Conservation (phyloP, 2,888 invertebrate genomes). For the Lithophane ornitopus region DNA sequence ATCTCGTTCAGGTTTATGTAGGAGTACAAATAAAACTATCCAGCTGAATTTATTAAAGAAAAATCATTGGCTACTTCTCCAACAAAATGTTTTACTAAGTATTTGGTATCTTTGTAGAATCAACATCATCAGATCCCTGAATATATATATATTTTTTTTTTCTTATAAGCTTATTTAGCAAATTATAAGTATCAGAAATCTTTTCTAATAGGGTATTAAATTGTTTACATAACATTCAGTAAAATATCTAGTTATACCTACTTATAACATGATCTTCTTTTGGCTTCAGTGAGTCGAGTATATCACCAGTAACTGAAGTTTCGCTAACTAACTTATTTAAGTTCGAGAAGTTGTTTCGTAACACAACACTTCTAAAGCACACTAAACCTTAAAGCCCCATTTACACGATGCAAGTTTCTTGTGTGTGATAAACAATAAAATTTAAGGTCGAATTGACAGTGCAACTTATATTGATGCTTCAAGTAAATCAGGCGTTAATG, state of each 20-base stretch:
- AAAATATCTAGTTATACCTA: neutral
- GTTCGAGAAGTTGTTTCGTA: neutral
- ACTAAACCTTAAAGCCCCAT: too few relatives aligned
- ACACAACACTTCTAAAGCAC: neutral
- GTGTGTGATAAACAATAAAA: neutral
- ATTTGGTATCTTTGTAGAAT: neutral
- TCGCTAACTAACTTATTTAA: neutral
- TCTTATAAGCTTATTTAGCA: neutral
- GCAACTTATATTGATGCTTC: too few relatives aligned
- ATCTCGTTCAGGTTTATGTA: neutral
- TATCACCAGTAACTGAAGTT: neutral
- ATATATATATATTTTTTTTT: neutral
- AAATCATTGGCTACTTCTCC: too few relatives aligned
- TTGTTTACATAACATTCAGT: neutral
- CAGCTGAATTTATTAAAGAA: neutral
- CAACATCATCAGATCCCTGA: conserved; percentile 4
- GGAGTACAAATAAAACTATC: neutral
- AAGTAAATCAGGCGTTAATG: neutral
- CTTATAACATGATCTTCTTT: conserved; percentile 6
- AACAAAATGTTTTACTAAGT: neutral
- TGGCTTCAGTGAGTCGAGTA: conserved; percentile 17
- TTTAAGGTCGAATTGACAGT: neutral
- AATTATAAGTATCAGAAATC: neutral
- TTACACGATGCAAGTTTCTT: too few relatives aligned
- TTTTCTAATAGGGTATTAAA: neutral